Conservation (phyloP, 2,888 invertebrate species). For the Drosophila nigricruria region DNA sequence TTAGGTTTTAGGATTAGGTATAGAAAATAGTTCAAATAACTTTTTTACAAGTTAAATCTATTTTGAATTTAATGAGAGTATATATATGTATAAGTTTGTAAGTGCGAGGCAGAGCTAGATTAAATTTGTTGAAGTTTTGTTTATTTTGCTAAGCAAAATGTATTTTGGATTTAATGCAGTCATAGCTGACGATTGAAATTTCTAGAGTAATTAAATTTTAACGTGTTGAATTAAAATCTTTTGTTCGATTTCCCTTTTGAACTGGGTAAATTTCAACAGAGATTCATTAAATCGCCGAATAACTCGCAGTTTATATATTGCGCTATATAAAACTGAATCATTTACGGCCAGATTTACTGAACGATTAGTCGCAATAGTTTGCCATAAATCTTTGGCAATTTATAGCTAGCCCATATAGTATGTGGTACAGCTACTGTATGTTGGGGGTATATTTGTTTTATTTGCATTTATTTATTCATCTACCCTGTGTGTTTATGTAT, state of each 20-base stretch:
- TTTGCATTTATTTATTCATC: constrained; percentile 16
- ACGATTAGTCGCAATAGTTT: constrained; percentile 63
- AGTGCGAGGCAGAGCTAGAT: too few species aligned
- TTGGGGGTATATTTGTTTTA: constrained; percentile 33
- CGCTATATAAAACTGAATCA: constrained; percentile 17
- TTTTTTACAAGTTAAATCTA: neutral
- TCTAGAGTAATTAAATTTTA: neutral
- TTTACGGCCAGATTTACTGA: constrained; percentile 55
- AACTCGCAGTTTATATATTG: constrained; percentile 15
- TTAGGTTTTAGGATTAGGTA: neutral
- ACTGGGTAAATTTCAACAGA: neutral
- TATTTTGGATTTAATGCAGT: neutral
- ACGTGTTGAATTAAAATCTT: constrained; percentile 4
- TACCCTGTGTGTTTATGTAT: constrained; percentile 39
- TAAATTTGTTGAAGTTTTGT: neutral
- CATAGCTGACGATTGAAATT: neutral
- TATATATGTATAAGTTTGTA: too few species aligned
- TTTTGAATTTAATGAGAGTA: too few species aligned
- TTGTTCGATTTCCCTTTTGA: neutral
- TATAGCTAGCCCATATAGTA: constrained; percentile 29
- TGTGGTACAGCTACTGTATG: constrained; percentile 9
- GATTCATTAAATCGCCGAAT: constrained; percentile 14
- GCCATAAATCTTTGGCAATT: constrained; percentile 48
- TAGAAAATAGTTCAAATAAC: neutral
- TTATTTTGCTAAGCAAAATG: too few species aligned